A percentile compares a stretch with the other conserved stretches of the same genome.
Conservation (phyloP, 2,888 invertebrate genomes). For the Drosophila dives region DNA sequence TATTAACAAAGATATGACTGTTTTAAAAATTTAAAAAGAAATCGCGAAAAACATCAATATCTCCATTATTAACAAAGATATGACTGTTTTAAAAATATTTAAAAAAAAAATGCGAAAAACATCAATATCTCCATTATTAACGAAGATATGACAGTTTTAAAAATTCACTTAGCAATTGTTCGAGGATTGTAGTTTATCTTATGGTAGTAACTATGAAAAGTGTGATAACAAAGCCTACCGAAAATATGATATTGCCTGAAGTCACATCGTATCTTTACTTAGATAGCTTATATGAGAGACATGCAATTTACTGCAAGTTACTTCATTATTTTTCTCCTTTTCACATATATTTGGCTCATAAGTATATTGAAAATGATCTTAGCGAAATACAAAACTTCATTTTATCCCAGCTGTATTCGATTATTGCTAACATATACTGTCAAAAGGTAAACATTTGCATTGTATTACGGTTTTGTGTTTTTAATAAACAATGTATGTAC, state of each 20-base stretch:
- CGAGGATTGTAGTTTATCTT: background rate
- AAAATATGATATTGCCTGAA: background rate
- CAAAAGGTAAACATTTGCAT: conserved; percentile 67
- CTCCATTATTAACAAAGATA: too few relatives aligned
- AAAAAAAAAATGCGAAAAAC: too few relatives aligned
- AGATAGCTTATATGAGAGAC: background rate
- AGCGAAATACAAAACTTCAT: conserved; percentile 26
- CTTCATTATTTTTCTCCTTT: too few relatives aligned
- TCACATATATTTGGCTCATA: conserved; percentile 30
- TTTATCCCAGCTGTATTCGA: conserved; percentile 1
- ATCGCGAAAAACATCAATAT: too few relatives aligned
- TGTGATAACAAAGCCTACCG: background rate
- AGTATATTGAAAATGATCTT: conserved; percentile 57
- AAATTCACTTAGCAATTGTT: background rate
- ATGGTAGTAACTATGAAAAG: background rate
- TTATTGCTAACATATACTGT: conserved; percentile 35
- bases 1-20: too few relatives aligned
- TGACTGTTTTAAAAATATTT: too few relatives aligned
- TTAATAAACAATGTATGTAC: conserved; percentile 53
- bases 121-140: too few relatives aligned
- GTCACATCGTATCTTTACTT: background rate
- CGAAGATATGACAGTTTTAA: too few relatives aligned
- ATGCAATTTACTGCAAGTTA: too few relatives aligned
- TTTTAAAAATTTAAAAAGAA: too few relatives aligned
- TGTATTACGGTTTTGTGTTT: conserved; percentile 52